A percentile compares a stretch with the other conserved stretches of the same genome.
Conservation (phyloP, 1,140 invertebrate species). For the Dendrolimus kikuchii region DNA sequence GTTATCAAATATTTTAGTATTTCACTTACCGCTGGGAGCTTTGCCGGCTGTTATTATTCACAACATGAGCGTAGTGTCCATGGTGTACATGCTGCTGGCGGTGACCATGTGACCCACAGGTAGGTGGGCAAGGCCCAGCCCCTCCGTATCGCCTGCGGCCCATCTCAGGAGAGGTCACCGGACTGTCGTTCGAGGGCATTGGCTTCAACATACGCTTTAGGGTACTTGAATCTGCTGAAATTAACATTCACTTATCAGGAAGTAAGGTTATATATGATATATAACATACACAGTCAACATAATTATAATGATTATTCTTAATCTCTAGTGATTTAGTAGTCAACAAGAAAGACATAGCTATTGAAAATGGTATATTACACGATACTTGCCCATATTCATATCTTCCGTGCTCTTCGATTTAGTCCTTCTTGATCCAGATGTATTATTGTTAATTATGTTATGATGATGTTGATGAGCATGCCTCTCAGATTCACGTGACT, state of each 20-base stretch:
- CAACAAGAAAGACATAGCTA: not conserved
- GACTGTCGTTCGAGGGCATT: conserved; percentile 89
- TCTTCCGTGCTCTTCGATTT: conserved; percentile 93
- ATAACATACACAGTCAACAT: not conserved
- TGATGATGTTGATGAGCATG: conserved; percentile 76
- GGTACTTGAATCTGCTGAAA: conserved; percentile 83
- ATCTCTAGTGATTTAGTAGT: no score
- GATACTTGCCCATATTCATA: conserved; percentile 77
- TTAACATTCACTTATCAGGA: not conserved
- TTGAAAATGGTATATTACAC: not conserved
- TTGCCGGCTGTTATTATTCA: conserved; percentile 59
- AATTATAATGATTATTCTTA: no score
- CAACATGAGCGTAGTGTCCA: conserved; percentile 56
- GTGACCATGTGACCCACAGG: conserved; percentile 66
- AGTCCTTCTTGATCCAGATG: conserved; percentile 74
- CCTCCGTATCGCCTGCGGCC: conserved; percentile 80
- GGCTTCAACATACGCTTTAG: conserved; percentile 95
- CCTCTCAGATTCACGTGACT: conserved; percentile 75
- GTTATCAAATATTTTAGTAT: no score
- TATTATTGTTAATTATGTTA: conserved; percentile 82
- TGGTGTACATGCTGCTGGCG: conserved; percentile 61
- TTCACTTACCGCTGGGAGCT: conserved; percentile 50
- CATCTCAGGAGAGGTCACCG: conserved; percentile 91
- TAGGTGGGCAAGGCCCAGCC: conserved; percentile 55
- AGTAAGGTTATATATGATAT: not conserved